phyloP scores from a whole-genome alignment of 53 echinoderm and acorn worm genomes.

The Arbacia lixula region DNA sequence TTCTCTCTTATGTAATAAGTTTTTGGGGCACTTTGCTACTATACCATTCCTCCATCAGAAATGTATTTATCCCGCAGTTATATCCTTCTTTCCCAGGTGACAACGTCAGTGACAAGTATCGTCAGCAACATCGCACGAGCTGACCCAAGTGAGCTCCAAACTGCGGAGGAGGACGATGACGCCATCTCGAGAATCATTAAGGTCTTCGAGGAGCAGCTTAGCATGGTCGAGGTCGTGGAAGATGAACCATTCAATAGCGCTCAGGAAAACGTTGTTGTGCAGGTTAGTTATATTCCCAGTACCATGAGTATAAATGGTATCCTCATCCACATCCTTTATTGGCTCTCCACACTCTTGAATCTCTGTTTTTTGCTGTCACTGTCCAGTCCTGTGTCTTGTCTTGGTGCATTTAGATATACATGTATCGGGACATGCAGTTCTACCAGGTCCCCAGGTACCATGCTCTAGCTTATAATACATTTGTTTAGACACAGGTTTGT shows the following conservation, averaged over 20 bases:
- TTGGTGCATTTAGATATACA: too few species aligned
- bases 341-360: too few species aligned
- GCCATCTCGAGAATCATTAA: background rate
- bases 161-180: background rate
- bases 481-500: too few species aligned
- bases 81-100: background rate
- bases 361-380: too few species aligned
- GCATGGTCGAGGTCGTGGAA: conserved; percentile 1
- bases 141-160: background rate
- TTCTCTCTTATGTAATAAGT: too few species aligned
- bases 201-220: conserved; percentile 26
- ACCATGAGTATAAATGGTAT: too few species aligned
- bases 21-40: background rate
- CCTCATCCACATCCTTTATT: too few species aligned
- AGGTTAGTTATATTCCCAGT: too few species aligned
- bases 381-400: too few species aligned
- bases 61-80: background rate
- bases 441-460: too few species aligned
- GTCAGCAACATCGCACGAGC: conserved; percentile 24
- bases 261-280: conserved; percentile 27
- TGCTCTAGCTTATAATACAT: too few species aligned
- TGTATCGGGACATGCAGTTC: too few species aligned
- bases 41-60: background rate
- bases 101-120: conserved; percentile 1
- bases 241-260: background rate